A percentile compares a stretch with the other conserved stretches of the same genome.
phyloP scores from a whole-genome alignment of 2,113 vertebrate species.

The Morone chrysops region DNA sequence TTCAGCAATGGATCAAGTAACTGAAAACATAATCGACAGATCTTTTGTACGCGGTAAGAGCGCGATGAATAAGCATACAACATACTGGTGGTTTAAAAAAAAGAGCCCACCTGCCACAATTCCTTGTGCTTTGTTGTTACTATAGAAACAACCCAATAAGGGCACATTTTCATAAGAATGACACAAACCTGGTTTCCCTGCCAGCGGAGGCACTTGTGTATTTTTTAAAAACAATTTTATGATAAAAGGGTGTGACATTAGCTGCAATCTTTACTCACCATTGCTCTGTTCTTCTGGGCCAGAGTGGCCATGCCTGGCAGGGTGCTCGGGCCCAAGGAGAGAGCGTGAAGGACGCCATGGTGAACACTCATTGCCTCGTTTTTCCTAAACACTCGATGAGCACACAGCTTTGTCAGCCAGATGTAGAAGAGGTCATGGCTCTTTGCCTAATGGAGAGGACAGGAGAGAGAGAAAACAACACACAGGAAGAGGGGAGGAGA shows the following conservation, averaged over 20 bases:
- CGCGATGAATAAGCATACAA: neutral
- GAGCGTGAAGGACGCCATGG: slow-evolving; percentile 79
- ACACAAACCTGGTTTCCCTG: neutral
- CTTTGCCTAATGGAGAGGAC: slow-evolving; percentile 84
- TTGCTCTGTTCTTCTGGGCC: slow-evolving; percentile 63
- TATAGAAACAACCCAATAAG: neutral
- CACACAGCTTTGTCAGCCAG: slow-evolving; percentile 92
- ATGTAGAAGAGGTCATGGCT: slow-evolving; percentile 90
- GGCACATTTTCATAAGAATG: neutral
- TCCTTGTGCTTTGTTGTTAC: neutral
- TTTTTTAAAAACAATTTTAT: neutral
- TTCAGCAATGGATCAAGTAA: neutral
- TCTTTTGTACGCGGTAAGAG: too few relatives aligned
- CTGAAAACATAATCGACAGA: neutral
- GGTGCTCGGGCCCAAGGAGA: slow-evolving; percentile 59
- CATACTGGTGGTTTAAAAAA: neutral
- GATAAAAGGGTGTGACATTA: neutral
- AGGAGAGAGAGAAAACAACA: neutral
- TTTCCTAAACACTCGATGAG: slow-evolving; percentile 87
- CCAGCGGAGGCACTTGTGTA: neutral
- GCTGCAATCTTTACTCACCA: slow-evolving; percentile 64
- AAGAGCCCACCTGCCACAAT: neutral
- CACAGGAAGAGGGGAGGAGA: neutral
- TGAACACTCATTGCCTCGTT: slow-evolving; percentile 83
- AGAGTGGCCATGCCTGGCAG: slow-evolving; percentile 68